Base-by-base conservation (phyloP, 2,113 vertebrate species). In the Periophthalmodon schlosseri region DNA sequence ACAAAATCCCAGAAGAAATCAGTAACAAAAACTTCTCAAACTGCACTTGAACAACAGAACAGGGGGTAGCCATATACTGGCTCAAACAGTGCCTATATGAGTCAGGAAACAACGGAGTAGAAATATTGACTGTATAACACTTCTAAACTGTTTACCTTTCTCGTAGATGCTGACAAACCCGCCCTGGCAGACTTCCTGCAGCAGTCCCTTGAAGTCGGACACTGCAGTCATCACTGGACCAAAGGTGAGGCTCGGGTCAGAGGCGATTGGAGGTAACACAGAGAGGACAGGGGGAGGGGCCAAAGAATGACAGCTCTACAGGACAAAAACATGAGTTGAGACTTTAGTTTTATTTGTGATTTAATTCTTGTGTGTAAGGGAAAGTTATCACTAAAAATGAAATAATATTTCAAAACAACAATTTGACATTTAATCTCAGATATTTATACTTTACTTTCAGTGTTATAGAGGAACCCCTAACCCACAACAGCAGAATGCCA, bases 161-260 rank as follows among this genome's bases (percentile, higher is more conserved):
- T 94, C 91, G 1, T 91, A 92, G 81, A 94, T 93, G 84, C 84
- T 85, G 68, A 86, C 79, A 70, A 92, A 92, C 61, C 92, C 92
- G 15, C 82, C 91, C 69, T 94, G 91, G 70, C 86, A 93, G 46
- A 93, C 90, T 16, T 94, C 93, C 5, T 93, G 91, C 20, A 94
- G 28, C 21, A 93, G 88, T 12, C 44, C 78, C 80, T 92, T 93
- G 65, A 94, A 92, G 16, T 94, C 92, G 0, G 84, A 77, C 71
- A 94, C 71, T 0, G 93, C 92, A 12, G 78, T 78, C 80, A 84
- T 90, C 71, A 90, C 82, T 0, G 73, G 72, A 46, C 71, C 73
- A 12, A 94, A 90, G 47, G 82, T 83, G 54, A 87, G 79, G 68
- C 49, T 71, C 52, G 89, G 86, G 74, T 91, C 87, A 7, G 24